Evolutionary conservation across 2,888 invertebrate species (phyloP), one percentile per base, ranked within the genome.

Genomic region (Drosophila barbarae): DNA sequence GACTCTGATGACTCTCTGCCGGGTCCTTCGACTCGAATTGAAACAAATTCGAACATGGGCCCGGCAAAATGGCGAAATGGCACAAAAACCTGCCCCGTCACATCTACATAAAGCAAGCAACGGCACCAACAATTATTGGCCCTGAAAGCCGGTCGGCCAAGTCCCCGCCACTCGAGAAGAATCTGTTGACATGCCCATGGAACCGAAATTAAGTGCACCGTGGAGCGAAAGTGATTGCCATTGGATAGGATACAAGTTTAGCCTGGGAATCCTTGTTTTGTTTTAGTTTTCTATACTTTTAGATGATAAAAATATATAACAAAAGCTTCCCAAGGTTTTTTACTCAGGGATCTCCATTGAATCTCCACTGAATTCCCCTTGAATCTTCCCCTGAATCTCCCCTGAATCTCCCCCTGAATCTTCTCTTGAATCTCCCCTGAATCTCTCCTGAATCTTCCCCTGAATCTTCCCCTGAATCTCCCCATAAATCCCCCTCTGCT

Each of bases 11-110:
- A 67, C 61, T 23, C 36, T 15, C 36, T 35, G 34, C 21, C 34
- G 57, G 30, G 36, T 38, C 36, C 55, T 50, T 44, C 61, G 26
- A 52, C 53, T 55, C 49, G 69, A 84, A 85, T 81, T 80, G 80
- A 86, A 84, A 85, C 80, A 80, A 80, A 80, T 85, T 85, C 79
- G 84, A 74, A 71, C 83, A 84, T 59, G 80, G 77, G 44, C 65
- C 60, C 52, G 79, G 68, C 77, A 58, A 64, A 71, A 64, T 64
- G 76, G 67, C 77, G 50, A 63, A 71, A 63, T 64, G 72, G 68
- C 68, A 61, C 68, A 61, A 59, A 65, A 71, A 69, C 58, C 71
- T 50, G 71, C 54, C 44, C 35, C 65, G 53, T 47, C 65, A 60
- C 81, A 77, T 77, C 81, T 74, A 77, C 84, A 77, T 80, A 83